phyloP scores from a whole-genome alignment of 2,113 vertebrate species.

The Salvelinus namaycush region DNA sequence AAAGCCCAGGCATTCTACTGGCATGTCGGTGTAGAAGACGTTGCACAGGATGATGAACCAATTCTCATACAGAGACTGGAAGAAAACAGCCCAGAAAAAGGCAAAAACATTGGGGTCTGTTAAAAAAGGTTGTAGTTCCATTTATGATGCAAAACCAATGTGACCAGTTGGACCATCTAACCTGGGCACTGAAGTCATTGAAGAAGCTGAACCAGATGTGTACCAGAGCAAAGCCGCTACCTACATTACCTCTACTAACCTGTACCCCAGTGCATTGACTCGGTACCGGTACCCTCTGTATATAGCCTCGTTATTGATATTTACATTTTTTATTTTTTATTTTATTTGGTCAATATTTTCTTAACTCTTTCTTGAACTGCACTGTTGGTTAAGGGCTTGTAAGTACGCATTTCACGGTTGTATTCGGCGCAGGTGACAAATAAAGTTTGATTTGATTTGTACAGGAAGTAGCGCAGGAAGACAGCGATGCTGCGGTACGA shows the following conservation, averaged over 20 bases:
- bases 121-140: neutral
- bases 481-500: constrained; percentile 83
- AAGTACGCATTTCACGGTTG: no score
- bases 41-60: constrained; percentile 91
- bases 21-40: constrained; percentile 78
- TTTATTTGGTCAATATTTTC: no score
- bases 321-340: no score
- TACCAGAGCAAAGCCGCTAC: constrained; percentile 69
- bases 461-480: constrained; percentile 89
- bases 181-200: constrained; percentile 86
- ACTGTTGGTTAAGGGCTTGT: no score
- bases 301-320: no score
- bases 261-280: no score
- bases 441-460: constrained; percentile 66
- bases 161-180: constrained; percentile 37
- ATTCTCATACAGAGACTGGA: constrained; percentile 84
- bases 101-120: neutral
- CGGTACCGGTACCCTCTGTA: no score
- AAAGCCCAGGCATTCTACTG: constrained; percentile 79
- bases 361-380: no score
- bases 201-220: constrained; percentile 90
- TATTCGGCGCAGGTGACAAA: no score
- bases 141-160: neutral
- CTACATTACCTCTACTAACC: no score
- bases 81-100: neutral